Percentiles rank a stretch among this genome's conserved stretches.
Conservation (phyloP, 2,113 vertebrate genomes). For the Nestor notabilis region DNA sequence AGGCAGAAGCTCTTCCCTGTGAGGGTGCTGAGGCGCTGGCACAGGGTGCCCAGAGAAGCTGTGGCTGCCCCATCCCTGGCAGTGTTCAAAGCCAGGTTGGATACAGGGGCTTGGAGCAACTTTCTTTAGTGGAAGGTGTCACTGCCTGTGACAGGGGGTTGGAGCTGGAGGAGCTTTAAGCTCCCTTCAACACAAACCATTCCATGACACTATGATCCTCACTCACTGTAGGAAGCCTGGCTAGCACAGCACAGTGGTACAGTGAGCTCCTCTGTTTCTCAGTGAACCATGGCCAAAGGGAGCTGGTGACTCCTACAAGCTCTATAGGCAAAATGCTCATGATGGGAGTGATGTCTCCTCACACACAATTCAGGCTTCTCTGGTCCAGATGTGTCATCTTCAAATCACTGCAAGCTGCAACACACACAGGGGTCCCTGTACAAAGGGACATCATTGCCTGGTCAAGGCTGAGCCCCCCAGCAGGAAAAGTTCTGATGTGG, state of each 20-base stretch:
- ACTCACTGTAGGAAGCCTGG: background rate
- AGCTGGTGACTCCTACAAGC: background rate
- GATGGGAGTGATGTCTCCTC: background rate
- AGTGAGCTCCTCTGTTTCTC: background rate
- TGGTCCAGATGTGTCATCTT: background rate
- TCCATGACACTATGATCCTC: background rate
- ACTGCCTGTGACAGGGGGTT: too few species aligned
- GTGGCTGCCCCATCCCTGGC: too few species aligned
- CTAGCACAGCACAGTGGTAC: background rate
- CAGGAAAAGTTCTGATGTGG: background rate
- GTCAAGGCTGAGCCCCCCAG: fast-evolving
- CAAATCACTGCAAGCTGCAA: background rate
- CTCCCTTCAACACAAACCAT: background rate
- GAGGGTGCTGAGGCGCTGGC: too few species aligned
- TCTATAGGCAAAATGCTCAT: background rate
- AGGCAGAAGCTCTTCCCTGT: too few species aligned
- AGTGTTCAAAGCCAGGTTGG: too few species aligned
- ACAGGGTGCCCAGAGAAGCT: too few species aligned
- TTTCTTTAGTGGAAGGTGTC: too few species aligned
- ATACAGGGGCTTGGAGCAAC: too few species aligned
- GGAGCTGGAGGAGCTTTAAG: too few species aligned
- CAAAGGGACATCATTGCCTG: fast-evolving
- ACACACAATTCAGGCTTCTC: background rate
- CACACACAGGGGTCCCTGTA: background rate
- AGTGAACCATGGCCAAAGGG: background rate